Conservation (phyloP, 2,888 invertebrate species). For the Cephus sareptanus region DNA sequence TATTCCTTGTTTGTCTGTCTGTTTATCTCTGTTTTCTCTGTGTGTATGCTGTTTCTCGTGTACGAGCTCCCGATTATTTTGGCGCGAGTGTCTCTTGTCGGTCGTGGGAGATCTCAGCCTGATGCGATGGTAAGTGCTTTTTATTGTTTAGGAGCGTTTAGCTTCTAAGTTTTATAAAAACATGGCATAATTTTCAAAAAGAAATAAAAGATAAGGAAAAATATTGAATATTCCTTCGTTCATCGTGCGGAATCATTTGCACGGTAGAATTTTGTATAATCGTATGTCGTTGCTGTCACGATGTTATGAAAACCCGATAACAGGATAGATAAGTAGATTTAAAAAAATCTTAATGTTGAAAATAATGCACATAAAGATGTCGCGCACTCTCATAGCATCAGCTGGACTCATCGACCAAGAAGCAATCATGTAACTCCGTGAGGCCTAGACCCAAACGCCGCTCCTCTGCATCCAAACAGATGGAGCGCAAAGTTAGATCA, state of each 20-base stretch:
- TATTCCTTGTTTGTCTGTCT: background rate
- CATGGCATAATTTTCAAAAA: slow-evolving; percentile 22
- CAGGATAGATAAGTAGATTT: background rate
- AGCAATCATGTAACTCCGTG: slow-evolving; percentile 35
- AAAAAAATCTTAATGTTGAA: background rate
- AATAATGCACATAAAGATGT: slow-evolving; percentile 23
- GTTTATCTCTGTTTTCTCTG: background rate
- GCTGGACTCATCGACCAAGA: slow-evolving; percentile 34
- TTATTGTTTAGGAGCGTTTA: slow-evolving; percentile 36
- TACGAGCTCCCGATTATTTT: background rate
- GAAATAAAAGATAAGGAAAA: background rate
- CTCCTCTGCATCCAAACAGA: slow-evolving; percentile 46
- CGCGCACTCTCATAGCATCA: slow-evolving; percentile 44
- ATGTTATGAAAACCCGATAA: background rate
- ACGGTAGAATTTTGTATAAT: background rate
- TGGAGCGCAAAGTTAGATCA: slow-evolving; percentile 67
- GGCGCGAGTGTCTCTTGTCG: background rate
- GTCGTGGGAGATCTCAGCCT: slow-evolving; percentile 43
- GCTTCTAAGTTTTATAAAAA: slow-evolving; percentile 42
- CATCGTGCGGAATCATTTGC: background rate
- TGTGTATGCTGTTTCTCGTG: background rate
- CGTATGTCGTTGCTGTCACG: background rate
- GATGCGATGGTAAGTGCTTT: slow-evolving; percentile 44
- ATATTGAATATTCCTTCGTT: slow-evolving; percentile 5
- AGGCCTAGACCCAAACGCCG: slow-evolving; percentile 44